Evolutionary conservation across 23 tunicate genomes (phyloP), one percentile per base, ranked within the genome.

Genomic region (Styela plicata): DNA sequence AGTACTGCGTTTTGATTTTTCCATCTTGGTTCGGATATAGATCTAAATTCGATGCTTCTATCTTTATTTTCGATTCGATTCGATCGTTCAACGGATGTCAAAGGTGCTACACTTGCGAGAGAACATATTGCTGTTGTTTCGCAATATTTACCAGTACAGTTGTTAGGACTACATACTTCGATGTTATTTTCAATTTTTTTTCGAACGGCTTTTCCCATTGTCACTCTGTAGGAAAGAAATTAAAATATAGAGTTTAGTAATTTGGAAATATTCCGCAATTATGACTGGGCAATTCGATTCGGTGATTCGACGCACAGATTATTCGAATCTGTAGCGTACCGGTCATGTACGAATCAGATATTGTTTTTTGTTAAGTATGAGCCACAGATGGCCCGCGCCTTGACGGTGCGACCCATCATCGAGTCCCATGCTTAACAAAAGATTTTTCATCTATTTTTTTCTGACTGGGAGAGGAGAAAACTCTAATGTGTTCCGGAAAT

Each of bases 91-190:
- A 30, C 32, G 26, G 34, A 18, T 2, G 29, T 29, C 18, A 21
- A 3, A 16, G 35, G 34, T 30, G 23, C 35, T 2, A 30, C 7
- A 29, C 37, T 28, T 28, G 36, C 17, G 17, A 34, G 2, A 3
- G 13, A 28, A 71, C 77, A 71, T 71, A 71, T 71, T 71, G 77
- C 77, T 30, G 77, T 26, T 3, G 34, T 32, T 29, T 71, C 77
- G 35, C 77, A 71, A 28, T 71, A 34, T 26, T 27, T 5, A 3
- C 77, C 77, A 18, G 36, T 28, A 32, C 77, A 71, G 16, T 66
- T 10, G 5, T 17, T 26, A 28, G 71, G 10, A 26, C 16, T 28
- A 28, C 71, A 66, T 25, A 66, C 31, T 3, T 66, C 31, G 7
- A 28, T 66, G 31, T 10, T 66, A 66, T 66, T 66, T 28, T 18